These are phyloP conservation scores for Trissoscelio sp. DNA, from an alignment of 2,888 invertebrate genomes.

Conservation along the genomic window DNA sequence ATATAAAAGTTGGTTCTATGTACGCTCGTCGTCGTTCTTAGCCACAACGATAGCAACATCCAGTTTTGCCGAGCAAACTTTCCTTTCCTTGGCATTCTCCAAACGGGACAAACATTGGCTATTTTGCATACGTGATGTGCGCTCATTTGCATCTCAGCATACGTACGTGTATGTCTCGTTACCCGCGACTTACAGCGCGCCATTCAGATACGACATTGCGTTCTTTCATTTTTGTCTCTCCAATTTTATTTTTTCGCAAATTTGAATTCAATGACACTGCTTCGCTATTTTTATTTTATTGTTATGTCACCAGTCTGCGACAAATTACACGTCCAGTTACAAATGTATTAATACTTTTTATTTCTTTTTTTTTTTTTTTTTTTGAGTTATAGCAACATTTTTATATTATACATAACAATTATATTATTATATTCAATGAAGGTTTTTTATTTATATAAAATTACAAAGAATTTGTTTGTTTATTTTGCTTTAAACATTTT, in stretches of 20 bases:
- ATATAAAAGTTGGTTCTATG: constrained; percentile 1
- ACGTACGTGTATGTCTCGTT: constrained; percentile 40
- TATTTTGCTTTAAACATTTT: no score
- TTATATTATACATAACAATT: no score
- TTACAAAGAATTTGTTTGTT: no score
- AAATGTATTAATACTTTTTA: no score
- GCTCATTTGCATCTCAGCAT: constrained; percentile 50
- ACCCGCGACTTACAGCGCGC: constrained; percentile 46
- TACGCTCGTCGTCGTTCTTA: constrained; percentile 13
- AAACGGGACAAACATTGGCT: constrained; percentile 59
- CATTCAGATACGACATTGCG: constrained; percentile 22
- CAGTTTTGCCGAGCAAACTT: constrained; percentile 42
- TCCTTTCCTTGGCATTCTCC: constrained; percentile 33
- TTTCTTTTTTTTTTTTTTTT: no score
- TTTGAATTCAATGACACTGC: no score
- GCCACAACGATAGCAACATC: constrained; percentile 17
- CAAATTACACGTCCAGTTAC: no score
- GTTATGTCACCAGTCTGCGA: no score
- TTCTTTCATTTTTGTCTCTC: constrained; percentile 44
- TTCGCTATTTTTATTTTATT: no score
- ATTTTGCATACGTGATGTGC: constrained; percentile 60
- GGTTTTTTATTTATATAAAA: no score
- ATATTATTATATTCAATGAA: no score
- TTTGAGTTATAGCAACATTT: no score
- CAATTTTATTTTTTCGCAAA: constrained; percentile 38